Base-by-base conservation (phyloP, 2,888 invertebrate species). In the Palloptera scutellata region DNA sequence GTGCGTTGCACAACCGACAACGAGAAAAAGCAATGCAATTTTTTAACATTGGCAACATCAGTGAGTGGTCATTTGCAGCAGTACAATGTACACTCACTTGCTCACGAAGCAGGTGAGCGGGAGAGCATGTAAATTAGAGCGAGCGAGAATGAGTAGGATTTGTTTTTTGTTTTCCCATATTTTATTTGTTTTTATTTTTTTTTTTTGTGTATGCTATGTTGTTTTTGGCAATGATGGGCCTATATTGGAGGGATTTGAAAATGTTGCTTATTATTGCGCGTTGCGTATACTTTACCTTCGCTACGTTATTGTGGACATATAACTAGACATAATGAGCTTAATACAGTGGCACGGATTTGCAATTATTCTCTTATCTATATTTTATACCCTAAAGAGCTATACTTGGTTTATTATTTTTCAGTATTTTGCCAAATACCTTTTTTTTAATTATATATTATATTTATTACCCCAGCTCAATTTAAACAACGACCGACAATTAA, bases 161-260 rank as follows among this genome's bases (percentile, higher is more conserved):
- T 66, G 64, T 61, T 67, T 43, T 59, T 58, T 62, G 64, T 70
- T 67, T 69, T 72, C 72, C 66, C 67, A 66, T 45, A 71, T 72
- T 70, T 67, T 64, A 19, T 70, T 61, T 62, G 12, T 64, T 57
- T 68, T 61, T 52, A 61, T 72, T 66, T 70, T 67, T 57, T 58
- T 66, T 17, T 59, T 61, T 66, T 64, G 70, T 70, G 64, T 63
- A 30, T 65, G 64, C 64, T 40, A 45, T 6, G 48, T 64, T 57
- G 55, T 57, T 48, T 64, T 64, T 64, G 57, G 20, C 11, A 42
- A 41, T 64, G 64, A 64, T 64, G 42, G 30, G 8, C 11, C 59
- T 64, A 10, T 42, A 51, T 77, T 45, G 55, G 45, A 71, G 75
- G 73, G 66, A 74, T 78, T 78, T 78, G 77, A 74, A 79, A 78